Conservation (phyloP, 37 sponge, comb jelly and placozoan genomes). For the Geodia barretti region DNA sequence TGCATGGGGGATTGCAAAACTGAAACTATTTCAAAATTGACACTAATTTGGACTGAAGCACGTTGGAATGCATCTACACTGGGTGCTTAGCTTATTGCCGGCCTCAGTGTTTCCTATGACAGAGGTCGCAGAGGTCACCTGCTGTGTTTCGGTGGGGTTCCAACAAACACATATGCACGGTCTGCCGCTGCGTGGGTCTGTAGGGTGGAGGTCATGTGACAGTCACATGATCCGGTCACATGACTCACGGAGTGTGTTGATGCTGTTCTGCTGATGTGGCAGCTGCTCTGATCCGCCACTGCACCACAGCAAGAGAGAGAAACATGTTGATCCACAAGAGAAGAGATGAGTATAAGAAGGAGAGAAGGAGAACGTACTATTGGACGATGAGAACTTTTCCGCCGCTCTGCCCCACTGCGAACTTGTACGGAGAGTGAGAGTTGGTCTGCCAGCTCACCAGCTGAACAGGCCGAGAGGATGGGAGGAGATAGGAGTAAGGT, state of each 20-base stretch:
- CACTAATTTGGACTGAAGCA: too few species aligned
- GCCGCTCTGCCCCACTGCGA: constrained; percentile 63
- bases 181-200: constrained; percentile 40
- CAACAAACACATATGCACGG: constrained; percentile 63
- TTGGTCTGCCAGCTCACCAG: constrained; percentile 61
- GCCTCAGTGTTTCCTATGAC: too few species aligned
- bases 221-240: neutral
- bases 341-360: too few species aligned
- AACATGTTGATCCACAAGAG: neutral
- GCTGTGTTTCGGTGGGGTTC: constrained; percentile 42
- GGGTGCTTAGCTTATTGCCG: neutral
- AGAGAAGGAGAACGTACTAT: neutral
- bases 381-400: constrained; percentile 49
- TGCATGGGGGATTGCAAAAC: too few species aligned
- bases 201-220: neutral
- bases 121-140: too few species aligned
- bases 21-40: too few species aligned
- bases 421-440: constrained; percentile 19
- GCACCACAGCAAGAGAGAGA: neutral
- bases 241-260: constrained; percentile 5
- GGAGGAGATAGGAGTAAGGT: neutral
- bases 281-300: constrained; percentile 35
- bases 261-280: too few species aligned
- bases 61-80: constrained; percentile 8
- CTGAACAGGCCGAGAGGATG: constrained; percentile 10